Evolutionary conservation across 2,113 vertebrate species (phyloP).

Genomic region (Malaclemys terrapin): DNA sequence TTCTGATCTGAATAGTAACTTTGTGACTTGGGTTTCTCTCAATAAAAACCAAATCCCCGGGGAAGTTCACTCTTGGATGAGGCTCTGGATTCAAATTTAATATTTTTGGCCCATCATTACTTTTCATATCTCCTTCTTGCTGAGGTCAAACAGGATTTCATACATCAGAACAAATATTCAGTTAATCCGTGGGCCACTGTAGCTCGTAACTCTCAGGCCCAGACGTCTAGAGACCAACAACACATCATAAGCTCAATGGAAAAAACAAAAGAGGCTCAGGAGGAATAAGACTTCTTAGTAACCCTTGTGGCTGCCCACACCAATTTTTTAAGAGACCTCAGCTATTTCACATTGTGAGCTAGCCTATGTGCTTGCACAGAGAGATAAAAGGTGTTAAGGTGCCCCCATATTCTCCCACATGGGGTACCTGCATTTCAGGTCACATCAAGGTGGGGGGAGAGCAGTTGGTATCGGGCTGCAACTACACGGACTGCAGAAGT

Average conservation of each 20-base stretch:
- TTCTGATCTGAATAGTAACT: rapidly evolving
- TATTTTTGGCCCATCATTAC: rapidly evolving
- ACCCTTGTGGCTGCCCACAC: not conserved
- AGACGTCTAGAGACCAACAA: not conserved
- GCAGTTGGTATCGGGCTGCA: not conserved
- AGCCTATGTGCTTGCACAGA: not conserved
- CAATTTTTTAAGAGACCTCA: not conserved
- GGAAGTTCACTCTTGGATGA: not conserved
- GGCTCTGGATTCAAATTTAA: not conserved
- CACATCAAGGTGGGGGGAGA: not conserved
- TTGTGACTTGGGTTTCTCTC: rapidly evolving
- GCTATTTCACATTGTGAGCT: not conserved
- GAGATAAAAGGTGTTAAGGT: not conserved
- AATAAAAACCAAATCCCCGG: not conserved
- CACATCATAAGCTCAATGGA: rapidly evolving
- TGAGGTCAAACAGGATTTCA: rapidly evolving
- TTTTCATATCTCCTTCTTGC: not conserved
- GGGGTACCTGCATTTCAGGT: not conserved
- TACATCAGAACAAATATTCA: not conserved
- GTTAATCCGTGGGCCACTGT: not conserved
- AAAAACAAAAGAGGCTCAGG: not conserved
- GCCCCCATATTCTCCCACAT: not conserved
- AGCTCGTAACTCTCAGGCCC: rapidly evolving
- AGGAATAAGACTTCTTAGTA: not conserved
- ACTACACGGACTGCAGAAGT: not conserved